phyloP scores from a whole-genome alignment of 2,888 invertebrate species.

The Horisme vitalbata region DNA sequence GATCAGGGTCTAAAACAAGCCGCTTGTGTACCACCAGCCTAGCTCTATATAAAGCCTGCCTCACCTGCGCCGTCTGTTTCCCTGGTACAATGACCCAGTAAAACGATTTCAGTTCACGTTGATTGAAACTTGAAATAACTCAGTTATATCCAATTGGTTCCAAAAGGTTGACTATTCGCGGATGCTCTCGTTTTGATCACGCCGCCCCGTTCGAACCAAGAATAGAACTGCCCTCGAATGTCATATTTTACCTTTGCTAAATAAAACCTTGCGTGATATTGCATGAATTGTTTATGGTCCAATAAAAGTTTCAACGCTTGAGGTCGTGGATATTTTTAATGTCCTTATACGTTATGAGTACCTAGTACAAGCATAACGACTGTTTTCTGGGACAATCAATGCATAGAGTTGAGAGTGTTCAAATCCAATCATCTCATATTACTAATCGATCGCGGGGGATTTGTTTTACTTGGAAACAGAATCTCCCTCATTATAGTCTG shows the following conservation, averaged over 20 bases:
- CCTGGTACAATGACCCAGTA: conserved; percentile 71
- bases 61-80: conserved; percentile 57
- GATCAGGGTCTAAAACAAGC: conserved; percentile 76
- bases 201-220: conserved; percentile 4
- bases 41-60: conserved; percentile 58
- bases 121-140: conserved; percentile 61
- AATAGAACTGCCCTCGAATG: conserved; percentile 18
- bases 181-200: conserved; percentile 28
- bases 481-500: conserved; percentile 70
- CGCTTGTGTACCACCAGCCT: conserved; percentile 64
- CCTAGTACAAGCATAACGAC: conserved; percentile 13
- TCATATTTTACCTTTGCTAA: conserved; percentile 28
- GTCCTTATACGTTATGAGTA: conserved; percentile 26
- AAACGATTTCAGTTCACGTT: conserved; percentile 60
- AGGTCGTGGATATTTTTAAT: conserved; percentile 31
- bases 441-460: conserved; percentile 70
- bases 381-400: conserved; percentile 11
- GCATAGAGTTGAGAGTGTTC: conserved; percentile 17
- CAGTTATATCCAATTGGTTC: conserved; percentile 55
- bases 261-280: conserved; percentile 32
- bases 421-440: conserved; percentile 64
- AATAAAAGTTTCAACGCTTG: conserved; percentile 36
- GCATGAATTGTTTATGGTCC: conserved; percentile 34
- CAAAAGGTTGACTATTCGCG: conserved; percentile 39
- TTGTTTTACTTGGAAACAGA: conserved; percentile 69